These are phyloP conservation scores for Drosophila funebris DNA, from an alignment of 1,140 invertebrate genomes.

Conservation along the genomic window DNA sequence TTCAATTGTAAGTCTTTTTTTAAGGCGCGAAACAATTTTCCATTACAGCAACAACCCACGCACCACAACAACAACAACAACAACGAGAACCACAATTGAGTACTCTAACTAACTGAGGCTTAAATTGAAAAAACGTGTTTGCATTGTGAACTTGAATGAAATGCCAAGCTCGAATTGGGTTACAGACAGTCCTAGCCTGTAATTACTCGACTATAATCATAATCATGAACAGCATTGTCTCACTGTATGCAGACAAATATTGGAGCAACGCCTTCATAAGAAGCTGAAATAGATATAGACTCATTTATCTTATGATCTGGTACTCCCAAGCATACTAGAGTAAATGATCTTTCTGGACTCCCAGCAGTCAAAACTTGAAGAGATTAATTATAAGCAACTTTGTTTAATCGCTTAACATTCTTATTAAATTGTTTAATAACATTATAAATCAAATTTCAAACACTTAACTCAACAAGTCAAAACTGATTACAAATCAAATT, in stretches of 20 bases:
- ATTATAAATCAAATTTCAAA: too few relatives aligned
- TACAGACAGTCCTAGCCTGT: slow-evolving; percentile 59
- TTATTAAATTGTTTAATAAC: too few relatives aligned
- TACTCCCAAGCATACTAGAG: neutral
- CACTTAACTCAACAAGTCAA: neutral
- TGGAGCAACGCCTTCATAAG: neutral
- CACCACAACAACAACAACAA: slow-evolving; percentile 30
- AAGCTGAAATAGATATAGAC: neutral
- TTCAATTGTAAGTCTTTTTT: slow-evolving; percentile 29
- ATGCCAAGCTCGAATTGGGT: slow-evolving; percentile 71
- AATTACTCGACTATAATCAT: slow-evolving; percentile 50
- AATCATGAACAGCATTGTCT: slow-evolving; percentile 14
- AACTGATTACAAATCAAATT: slow-evolving; percentile 14
- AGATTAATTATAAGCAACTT: too few relatives aligned
- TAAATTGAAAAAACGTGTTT: slow-evolving; percentile 44
- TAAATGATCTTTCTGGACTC: neutral
- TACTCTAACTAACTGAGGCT: slow-evolving; percentile 18
- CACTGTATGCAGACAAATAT: slow-evolving; percentile 14
- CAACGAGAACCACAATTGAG: slow-evolving; percentile 2
- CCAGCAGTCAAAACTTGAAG: neutral
- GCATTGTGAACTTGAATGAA: slow-evolving; percentile 74
- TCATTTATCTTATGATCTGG: neutral
- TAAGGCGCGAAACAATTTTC: slow-evolving; percentile 76
- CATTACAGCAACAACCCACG: slow-evolving; percentile 57
- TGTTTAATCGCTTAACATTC: too few relatives aligned